Base-by-base conservation (phyloP, 2,888 invertebrate genomes). In the Galeruca laticollis region DNA sequence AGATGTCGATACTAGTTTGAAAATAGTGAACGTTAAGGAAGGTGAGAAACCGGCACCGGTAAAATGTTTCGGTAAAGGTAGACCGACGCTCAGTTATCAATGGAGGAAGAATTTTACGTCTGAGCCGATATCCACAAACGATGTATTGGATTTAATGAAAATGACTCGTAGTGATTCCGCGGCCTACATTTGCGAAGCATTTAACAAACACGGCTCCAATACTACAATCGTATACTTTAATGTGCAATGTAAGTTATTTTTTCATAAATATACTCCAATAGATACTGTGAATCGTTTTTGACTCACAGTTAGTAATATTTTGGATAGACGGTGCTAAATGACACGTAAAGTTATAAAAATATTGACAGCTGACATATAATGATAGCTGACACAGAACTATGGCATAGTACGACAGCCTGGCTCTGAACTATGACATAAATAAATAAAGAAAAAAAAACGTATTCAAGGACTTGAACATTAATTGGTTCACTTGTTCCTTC, bases 181-280 rank as follows among this genome's bases (percentile, higher is more conserved):
- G 0, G 89, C 90, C 69, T 96, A 95, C 83, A 87, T 91, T 56
- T 97, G 97, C 82, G 90, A 92, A 75, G 93, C 94, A 0, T 89
- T 86, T 79, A 94, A 97, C 84, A 90, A 92, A 76, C 95, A 96
- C 73, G 97, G 96, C 18, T 89, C 88, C 63, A 89, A 90, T 73
- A 90, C 88, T 60, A 90, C 91, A 11, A 88, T 90, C 20, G 91
- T 93, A 4, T 87, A 88, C 75, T 88, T 97, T 77, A 92, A 95
- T 84, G 95, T 97, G 49, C 90, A 92, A 86, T 96, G 96, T 96
- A 87, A 93, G 77, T 26, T 0, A 26, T 26, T 26, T 26, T 26
- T 26, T 26, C 6, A 1, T 26, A 1, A 26, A 0, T 26, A 26
- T 26, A n/a, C 6, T 26, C 3, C 26, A 26, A 26, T 26, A 26